Evolutionary conservation across 1,140 invertebrate genomes (phyloP), one percentile per base, ranked within the genome.

Genomic region (Saccostrea echinata): DNA sequence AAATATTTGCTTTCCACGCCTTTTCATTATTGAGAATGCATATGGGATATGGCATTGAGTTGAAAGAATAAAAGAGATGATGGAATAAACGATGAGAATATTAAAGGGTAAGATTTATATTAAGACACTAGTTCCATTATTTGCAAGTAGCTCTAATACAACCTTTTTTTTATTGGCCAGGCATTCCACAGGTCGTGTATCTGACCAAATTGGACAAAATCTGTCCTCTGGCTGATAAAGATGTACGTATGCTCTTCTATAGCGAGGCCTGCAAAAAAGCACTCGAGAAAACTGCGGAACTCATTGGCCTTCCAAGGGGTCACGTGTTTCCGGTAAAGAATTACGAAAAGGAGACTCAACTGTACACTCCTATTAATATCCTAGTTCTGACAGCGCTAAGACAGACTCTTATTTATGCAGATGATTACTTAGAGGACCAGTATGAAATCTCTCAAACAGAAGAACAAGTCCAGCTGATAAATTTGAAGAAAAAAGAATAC

Each of bases 241-340:
- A 89, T 81, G 51, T 88, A 6, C 61, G 80, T 13, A 35, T 85
- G 27, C 52, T 89, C 13, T 89, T 88, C 43, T 57, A 57, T n/a
- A 89, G 88, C 84, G 33, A 86, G 12, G 71, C 84, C 18, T 80
- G 88, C 27, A 57, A 76, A 52, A 84, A 89, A 27, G 53, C 64
- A 6, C 85, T 90, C 18, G 86, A 89, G 24, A 84, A 81, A 57
- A 85, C 88, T 21, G 86, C 90, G 0, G 80, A 89, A 61, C 30
- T 86, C 27, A 83, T 89, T 27, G 90, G 90, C 4, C 21, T 90
- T 33, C 90, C 90, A 64, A 57, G 88, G n/a, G 64, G 85, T 27
- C 90, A 90, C 61, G 81, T 90, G 24, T 86, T 90, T 80, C 88
- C 88, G 21, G 61, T 89, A 4, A 90, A 90, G 57, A 90, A 90